Percentiles rank a stretch among this genome's conserved stretches.
phyloP scores from a whole-genome alignment of 2,113 vertebrate genomes.

The Marmota monax region DNA sequence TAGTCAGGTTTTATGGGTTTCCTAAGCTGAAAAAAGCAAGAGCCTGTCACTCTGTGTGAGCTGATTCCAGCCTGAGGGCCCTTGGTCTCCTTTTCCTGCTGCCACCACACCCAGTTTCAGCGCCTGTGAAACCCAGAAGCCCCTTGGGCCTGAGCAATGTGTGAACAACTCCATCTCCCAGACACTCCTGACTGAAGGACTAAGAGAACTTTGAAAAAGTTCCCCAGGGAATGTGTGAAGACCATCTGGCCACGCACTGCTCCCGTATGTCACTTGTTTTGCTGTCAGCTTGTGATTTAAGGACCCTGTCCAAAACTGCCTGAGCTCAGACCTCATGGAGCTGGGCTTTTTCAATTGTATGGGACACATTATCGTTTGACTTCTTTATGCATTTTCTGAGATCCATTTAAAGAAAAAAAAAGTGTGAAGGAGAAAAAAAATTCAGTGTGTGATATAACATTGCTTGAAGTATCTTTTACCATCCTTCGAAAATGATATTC shows the following conservation, averaged over 20 bases:
- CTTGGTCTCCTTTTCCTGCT: not conserved
- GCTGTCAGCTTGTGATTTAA: not conserved
- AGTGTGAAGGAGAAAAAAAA: not conserved
- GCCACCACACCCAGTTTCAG: not conserved
- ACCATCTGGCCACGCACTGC: not conserved
- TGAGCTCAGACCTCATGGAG: not conserved
- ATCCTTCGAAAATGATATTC: conserved; percentile 43
- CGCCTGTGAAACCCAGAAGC: not conserved
- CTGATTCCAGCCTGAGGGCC: not conserved
- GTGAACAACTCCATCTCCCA: not conserved
- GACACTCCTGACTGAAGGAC: not conserved
- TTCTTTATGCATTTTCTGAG: not conserved
- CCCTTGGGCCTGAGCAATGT: not conserved
- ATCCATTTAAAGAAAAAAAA: conserved; percentile 28
- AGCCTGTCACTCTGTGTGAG: not conserved
- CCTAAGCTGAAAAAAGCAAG: not conserved
- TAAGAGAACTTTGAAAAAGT: conserved; percentile 32
- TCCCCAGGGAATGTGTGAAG: not conserved
- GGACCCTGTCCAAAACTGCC: not conserved
- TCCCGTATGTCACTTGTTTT: not conserved
- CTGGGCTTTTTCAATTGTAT: conserved; percentile 18
- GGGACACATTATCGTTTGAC: not conserved
- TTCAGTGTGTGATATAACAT: not conserved
- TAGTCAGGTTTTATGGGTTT: not conserved
- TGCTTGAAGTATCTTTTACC: conserved; percentile 10